Percentiles rank a stretch among this genome's conserved stretches.
Evolutionary conservation across 1,140 invertebrate species (phyloP).

Genomic region (Sipha flava): DNA sequence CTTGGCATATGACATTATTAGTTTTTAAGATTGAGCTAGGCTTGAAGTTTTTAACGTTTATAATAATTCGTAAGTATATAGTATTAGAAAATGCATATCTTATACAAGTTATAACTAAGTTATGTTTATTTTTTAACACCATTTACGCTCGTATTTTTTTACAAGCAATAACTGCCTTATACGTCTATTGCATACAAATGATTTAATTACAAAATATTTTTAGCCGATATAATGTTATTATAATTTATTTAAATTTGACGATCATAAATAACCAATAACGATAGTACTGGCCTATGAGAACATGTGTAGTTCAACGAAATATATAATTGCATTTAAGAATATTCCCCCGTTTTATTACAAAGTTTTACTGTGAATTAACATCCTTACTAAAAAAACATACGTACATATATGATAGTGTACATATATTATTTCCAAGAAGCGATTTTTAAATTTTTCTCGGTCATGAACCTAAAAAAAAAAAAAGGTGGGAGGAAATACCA

Average conservation of each 20-base stretch:
- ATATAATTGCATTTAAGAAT: not conserved
- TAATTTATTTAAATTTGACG: constrained; percentile 13
- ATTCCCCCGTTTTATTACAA: not conserved
- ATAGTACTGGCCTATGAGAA: not conserved
- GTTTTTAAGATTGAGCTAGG: no score
- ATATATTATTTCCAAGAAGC: not conserved
- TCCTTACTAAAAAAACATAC: not conserved
- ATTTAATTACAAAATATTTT: constrained; percentile 5
- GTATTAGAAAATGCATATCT: no score
- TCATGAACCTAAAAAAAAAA: constrained; percentile 3
- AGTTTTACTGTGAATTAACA: not conserved
- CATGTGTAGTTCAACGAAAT: not conserved
- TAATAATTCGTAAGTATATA: no score
- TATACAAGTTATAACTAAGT: no score
- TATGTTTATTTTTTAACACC: no score
- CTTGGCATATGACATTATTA: no score
- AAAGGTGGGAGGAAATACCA: not conserved
- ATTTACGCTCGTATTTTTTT: not conserved
- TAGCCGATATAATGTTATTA: not conserved
- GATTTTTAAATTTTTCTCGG: constrained; percentile 19
- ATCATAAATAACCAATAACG: not conserved
- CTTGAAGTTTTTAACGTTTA: no score
- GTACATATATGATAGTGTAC: not conserved
- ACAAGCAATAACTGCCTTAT: not conserved
- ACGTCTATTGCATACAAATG: not conserved